Conservation (phyloP, 2,888 invertebrate species). For the Danaus chrysippus region DNA sequence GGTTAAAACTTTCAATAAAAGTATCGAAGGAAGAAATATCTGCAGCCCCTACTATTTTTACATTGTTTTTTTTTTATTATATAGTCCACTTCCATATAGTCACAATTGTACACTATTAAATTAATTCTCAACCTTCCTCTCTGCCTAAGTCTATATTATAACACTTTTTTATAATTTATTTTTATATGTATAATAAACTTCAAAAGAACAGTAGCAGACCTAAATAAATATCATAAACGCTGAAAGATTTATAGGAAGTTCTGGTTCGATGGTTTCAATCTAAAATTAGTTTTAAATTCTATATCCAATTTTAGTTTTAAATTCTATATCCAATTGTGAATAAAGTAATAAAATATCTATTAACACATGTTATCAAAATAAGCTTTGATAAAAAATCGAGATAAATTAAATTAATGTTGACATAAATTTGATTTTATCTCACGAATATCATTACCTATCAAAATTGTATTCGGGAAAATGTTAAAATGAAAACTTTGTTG, state of each 20-base stretch:
- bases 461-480: not conserved
- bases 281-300: not conserved
- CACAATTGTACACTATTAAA: not conserved
- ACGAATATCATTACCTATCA: too few species aligned
- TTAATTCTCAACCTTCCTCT: too few species aligned
- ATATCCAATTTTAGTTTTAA: not conserved
- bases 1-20: not conserved
- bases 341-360: not conserved
- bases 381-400: not conserved
- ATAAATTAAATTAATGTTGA: too few species aligned
- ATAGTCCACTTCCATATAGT: not conserved
- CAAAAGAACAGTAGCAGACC: not conserved
- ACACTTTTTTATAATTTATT: not conserved
- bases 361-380: not conserved
- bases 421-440: too few species aligned
- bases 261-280: not conserved
- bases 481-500: constrained; percentile 5
- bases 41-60: not conserved
- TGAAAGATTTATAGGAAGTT: constrained; percentile 7
- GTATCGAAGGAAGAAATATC: not conserved
- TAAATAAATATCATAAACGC: not conserved
- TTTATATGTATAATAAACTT: not conserved
- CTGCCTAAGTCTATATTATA: not conserved
- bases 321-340: not conserved
- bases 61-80: not conserved